Conservation (phyloP, 1,140 invertebrate genomes). For the Eumeta japonica region DNA sequence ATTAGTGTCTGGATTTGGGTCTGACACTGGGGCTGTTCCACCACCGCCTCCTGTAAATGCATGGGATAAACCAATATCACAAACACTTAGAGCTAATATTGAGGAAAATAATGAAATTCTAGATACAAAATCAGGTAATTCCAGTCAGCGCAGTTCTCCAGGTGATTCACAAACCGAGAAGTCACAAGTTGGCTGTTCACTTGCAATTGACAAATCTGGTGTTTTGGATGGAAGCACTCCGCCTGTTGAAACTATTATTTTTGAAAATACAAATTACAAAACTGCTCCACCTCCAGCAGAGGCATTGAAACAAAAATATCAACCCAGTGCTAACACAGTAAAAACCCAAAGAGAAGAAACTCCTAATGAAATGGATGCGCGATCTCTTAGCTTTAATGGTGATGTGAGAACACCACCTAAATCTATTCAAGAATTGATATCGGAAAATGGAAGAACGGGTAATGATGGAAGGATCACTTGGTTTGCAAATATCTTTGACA, state of each 20-base stretch:
- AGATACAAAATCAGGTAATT: constrained; percentile 50
- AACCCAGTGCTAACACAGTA: constrained; percentile 46
- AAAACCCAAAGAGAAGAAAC: constrained; percentile 39
- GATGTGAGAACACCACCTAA: constrained; percentile 40
- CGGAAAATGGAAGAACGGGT: constrained; percentile 34
- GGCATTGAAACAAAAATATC: constrained; percentile 63
- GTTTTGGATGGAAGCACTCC: constrained; percentile 71
- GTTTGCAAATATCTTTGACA: constrained; percentile 47
- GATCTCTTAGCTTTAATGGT: constrained; percentile 39
- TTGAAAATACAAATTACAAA: constrained; percentile 90
- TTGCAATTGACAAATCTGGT: constrained; percentile 46
- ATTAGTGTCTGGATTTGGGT: constrained; percentile 30
- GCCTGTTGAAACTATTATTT: constrained; percentile 85
- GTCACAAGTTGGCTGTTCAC: constrained; percentile 21
- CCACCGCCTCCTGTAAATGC: constrained; percentile 73
- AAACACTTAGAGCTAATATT: constrained; percentile 57
- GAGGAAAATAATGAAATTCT: constrained; percentile 45
- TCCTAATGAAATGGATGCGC: constrained; percentile 37
- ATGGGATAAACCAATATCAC: constrained; percentile 86
- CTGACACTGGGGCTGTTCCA: constrained; percentile 53
- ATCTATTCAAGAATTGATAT: constrained; percentile 50
- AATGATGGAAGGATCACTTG: constrained; percentile 27
- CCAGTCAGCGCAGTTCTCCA: constrained; percentile 62
- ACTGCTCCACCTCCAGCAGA: constrained; percentile 56
- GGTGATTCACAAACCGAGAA: constrained; percentile 55